Base-by-base conservation (phyloP, 2,113 vertebrate genomes). In the Pithys albifrons region DNA sequence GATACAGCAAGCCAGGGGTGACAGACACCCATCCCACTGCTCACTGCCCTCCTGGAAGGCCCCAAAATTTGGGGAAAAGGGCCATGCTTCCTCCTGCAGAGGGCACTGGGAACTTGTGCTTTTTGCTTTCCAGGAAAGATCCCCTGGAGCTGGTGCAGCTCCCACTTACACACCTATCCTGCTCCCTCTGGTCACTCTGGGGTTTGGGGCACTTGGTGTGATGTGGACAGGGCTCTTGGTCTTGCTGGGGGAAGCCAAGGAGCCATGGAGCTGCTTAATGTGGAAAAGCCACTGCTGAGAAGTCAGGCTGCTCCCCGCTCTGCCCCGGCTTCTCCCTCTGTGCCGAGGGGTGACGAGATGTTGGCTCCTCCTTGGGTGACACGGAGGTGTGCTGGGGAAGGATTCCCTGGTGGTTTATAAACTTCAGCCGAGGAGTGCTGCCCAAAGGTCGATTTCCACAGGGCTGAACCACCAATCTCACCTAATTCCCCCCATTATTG, bases 31-130 rank as follows among this genome's bases (percentile, higher is more conserved):
- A 1, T 39, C 41, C 37, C 1, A 0, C 46, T 24, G 19, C 43
- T 94, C 48, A 8, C 66, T 69, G 75, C 43, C 52, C 22, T 78
- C 48, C 74, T 83, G 62, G 19, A 59, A 59, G 39, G 61, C 48
- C 39, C 52, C 22, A 25, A 4, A 77, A 85, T 78, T 13, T 88
- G 52, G 78, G 88, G 70, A 1, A 51, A 72, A 85, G 54, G 75
- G 79, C 35, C 19, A 41, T 48, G 71, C 37, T 94, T 88, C 94
- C 65, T 89, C 97, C 97, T 96, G 93, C 87, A 97, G 96, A 96
- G 96, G 97, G 96, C 95, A 94, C 87, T 93, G 92, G 91, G 94
- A 94, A 82, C 91, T 92, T 93, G 82, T 59, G 54, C 48, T 91
- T 91, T 85, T 79, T 52, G 6, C 46, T 82, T 86, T 41, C 23